A percentile compares a stretch with the other conserved stretches of the same genome.
Evolutionary conservation across 2,888 invertebrate species (phyloP).

Genomic region (Troides helena): DNA sequence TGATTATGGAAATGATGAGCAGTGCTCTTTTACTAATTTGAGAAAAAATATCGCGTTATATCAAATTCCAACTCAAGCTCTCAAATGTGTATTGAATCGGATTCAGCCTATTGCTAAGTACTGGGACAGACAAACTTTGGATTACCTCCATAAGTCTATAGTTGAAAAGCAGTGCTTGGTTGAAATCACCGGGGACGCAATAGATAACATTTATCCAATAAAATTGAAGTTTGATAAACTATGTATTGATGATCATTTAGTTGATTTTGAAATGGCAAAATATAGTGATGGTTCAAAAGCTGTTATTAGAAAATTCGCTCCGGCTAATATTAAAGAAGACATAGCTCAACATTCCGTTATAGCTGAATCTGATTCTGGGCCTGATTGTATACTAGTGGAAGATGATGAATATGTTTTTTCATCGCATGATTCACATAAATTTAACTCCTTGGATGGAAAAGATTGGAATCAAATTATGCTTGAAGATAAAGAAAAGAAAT

Average conservation of each 20-base stretch:
- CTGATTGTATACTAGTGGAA: constrained; percentile 59
- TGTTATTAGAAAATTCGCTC: constrained; percentile 48
- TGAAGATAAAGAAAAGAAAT: constrained; percentile 43
- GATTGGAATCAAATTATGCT: constrained; percentile 61
- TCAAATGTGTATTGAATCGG: constrained; percentile 77
- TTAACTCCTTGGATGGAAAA: constrained; percentile 43
- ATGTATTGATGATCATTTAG: constrained; percentile 71
- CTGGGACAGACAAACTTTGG: constrained; percentile 80
- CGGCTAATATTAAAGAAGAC: constrained; percentile 29
- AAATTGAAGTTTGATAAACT: constrained; percentile 62
- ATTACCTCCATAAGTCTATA: constrained; percentile 80
- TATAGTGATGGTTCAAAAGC: constrained; percentile 60
- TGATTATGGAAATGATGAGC: constrained; percentile 91
- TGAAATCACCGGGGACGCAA: constrained; percentile 58
- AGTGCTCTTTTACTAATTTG: constrained; percentile 77
- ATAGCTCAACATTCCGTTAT: constrained; percentile 31
- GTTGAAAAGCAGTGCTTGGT: constrained; percentile 81
- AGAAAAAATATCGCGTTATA: constrained; percentile 82
- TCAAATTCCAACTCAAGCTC: constrained; percentile 84
- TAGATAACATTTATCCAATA: constrained; percentile 55
- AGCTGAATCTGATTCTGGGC: constrained; percentile 50
- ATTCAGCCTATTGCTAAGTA: constrained; percentile 50
- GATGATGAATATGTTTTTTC: constrained; percentile 40
- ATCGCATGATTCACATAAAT: constrained; percentile 45
- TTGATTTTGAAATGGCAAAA: constrained; percentile 67